A percentile compares a stretch with the other conserved stretches of the same genome.
Conservation (phyloP, 2,888 invertebrate species). For the Linnaemya vulpina region DNA sequence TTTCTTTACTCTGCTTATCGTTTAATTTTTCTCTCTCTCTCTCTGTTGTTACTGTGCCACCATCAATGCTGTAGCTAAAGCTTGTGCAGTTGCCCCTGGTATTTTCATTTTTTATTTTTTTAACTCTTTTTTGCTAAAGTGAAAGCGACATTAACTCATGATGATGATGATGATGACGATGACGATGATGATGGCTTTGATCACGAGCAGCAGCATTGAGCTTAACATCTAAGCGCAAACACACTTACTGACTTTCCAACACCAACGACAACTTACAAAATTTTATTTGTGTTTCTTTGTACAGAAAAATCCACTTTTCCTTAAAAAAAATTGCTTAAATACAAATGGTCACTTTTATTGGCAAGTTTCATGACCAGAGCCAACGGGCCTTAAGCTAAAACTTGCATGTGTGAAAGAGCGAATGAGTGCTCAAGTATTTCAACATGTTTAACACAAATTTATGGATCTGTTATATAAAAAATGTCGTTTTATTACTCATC, state of each 20-base stretch:
- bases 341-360: slow-evolving; percentile 64
- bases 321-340: slow-evolving; percentile 33
- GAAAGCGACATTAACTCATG: slow-evolving; percentile 67
- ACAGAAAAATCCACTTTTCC: slow-evolving; percentile 56
- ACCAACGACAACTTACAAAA: slow-evolving; percentile 33
- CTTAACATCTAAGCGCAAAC: slow-evolving; percentile 20
- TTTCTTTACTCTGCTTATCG: too few relatives aligned
- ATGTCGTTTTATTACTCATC: slow-evolving; percentile 59
- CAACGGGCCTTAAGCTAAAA: slow-evolving; percentile 28
- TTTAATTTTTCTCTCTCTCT: not conserved
- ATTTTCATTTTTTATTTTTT: not conserved
- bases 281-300: slow-evolving; percentile 7
- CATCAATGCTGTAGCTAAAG: slow-evolving; percentile 16
- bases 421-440: slow-evolving; percentile 37
- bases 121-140: slow-evolving; percentile 66
- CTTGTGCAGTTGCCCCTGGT: slow-evolving; percentile 38
- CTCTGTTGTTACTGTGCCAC: slow-evolving; percentile 46
- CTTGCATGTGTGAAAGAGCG: slow-evolving; percentile 28
- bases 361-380: slow-evolving; percentile 4
- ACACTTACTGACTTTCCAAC: slow-evolving; percentile 22
- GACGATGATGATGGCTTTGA: slow-evolving; percentile 46
- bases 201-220: slow-evolving; percentile 35
- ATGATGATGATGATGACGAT: slow-evolving; percentile 47
- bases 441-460: slow-evolving; percentile 43
- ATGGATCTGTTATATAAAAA: slow-evolving; percentile 57